A percentile compares a stretch with the other conserved stretches of the same genome.
Conservation (phyloP, 1,140 invertebrate genomes). For the Aphelenchoides avenae region DNA sequence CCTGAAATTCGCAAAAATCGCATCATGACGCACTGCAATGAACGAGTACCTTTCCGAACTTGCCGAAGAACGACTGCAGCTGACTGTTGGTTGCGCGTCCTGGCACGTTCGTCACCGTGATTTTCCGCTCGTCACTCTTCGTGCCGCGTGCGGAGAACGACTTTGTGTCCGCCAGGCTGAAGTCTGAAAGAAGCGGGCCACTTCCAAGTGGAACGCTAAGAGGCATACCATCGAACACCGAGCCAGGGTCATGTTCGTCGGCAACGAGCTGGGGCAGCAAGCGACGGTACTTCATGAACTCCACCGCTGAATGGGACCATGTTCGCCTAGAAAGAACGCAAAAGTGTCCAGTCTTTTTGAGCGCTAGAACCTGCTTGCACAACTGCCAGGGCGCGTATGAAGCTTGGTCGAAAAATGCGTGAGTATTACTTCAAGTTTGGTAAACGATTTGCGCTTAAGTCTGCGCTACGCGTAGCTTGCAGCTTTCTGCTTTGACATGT, state of each 20-base stretch:
- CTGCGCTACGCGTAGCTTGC: too few relatives aligned
- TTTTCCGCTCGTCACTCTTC: conserved; percentile 47
- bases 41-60: conserved; percentile 55
- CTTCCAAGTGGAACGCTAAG: conserved; percentile 7
- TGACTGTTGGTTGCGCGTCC: conserved; percentile 46
- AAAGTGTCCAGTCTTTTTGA: too few relatives aligned
- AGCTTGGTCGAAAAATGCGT: too few relatives aligned
- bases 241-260: conserved; percentile 52
- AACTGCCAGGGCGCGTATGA: too few relatives aligned
- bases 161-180: conserved; percentile 35
- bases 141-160: conserved; percentile 19
- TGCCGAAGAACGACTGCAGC: conserved; percentile 55
- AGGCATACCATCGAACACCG: conserved; percentile 50
- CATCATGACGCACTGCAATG: not conserved
- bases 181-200: conserved; percentile 38
- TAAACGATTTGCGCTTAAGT: too few relatives aligned
- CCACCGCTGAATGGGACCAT: conserved; percentile 59
- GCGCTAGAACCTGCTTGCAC: too few relatives aligned
- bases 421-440: too few relatives aligned
- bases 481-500: too few relatives aligned
- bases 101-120: conserved; percentile 53
- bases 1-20: conserved; percentile 18
- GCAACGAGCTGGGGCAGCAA: conserved; percentile 56
- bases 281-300: conserved; percentile 58
- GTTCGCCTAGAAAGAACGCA: conserved; percentile 51